Base-by-base conservation (phyloP, 2,888 invertebrate species). In the Tetragnatha montana region DNA sequence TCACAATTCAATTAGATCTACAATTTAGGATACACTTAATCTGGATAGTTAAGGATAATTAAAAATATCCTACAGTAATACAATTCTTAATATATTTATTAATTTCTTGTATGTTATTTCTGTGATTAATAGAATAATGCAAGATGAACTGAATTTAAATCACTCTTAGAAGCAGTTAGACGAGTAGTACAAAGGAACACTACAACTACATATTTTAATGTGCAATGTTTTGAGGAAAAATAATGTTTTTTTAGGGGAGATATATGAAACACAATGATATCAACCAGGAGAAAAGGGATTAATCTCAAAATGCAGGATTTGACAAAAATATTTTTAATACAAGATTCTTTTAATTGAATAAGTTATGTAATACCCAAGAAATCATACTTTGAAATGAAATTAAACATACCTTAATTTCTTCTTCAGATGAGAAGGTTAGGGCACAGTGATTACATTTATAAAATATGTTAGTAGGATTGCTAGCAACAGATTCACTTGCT, bases 371-470 rank as follows among this genome's bases (percentile, higher is more conserved):
- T 12, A 8, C 8, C 6, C 17, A 14, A 49, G 3, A 47, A 49
- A n/a, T 1, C 19, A 17, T 47, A n/a, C 3, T 14, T 51, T n/a
- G 0, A 51, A 78, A 7, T 8, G 47, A 10, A 35, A 35, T 35
- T 35, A 74, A n/a, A 17, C 19, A 76, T 76, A 76, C 91, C 79
- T 91, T 90, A 21, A 91, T 90, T 49, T 91, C 91, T 71, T 88
- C 88, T 35, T 91, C 90, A 7, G 90, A 87, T 17, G 91, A 87
- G 60, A 91, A 91, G 19, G 90, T 91, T n/a, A 91, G 89, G 19
- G 88, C 83, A 80, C 91, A 91, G 71, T 90, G 86, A 68, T 90
- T 90, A 69, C 91, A 91, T 73, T 91, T 91, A 81, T 90, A 91
- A 73, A 90, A 91, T 68, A 91, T 51, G 47, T 70, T 86, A 6